Conservation (phyloP, 2,113 vertebrate genomes). For the Campylomormyrus tamandua region DNA sequence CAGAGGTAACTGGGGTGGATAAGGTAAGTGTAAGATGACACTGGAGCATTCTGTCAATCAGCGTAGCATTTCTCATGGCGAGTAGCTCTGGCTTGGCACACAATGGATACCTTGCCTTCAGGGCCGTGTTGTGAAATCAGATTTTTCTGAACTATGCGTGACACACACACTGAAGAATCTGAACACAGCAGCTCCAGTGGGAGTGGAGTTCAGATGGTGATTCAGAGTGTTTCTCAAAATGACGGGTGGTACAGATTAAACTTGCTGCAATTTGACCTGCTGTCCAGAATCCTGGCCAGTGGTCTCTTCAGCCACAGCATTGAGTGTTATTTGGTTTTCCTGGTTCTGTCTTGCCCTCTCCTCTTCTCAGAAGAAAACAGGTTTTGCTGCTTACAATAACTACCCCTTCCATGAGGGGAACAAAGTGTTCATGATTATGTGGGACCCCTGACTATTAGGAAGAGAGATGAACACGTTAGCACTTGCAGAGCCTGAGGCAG, state of each 20-base stretch:
- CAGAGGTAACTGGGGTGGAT: not conserved
- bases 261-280: not conserved
- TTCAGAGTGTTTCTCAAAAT: not conserved
- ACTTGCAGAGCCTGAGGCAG: not conserved
- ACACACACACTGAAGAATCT: constrained; percentile 35
- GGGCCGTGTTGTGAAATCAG: not conserved
- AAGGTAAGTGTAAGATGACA: constrained; percentile 21
- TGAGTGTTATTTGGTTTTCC: not conserved
- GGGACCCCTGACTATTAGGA: not conserved
- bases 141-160: constrained; percentile 10
- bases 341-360: not conserved
- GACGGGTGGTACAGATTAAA: not conserved
- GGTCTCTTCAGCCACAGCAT: not conserved
- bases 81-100: constrained; percentile 21
- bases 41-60: not conserved
- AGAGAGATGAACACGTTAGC: not conserved
- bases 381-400: not conserved
- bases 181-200: not conserved
- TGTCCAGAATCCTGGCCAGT: not conserved
- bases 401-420: not conserved
- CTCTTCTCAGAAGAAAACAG: not conserved
- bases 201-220: not conserved
- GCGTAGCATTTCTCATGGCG: constrained; percentile 19
- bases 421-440: not conserved
- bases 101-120: constrained; percentile 14